A percentile compares a stretch with the other conserved stretches of the same genome.
Conservation (phyloP, 2,888 invertebrate genomes). For the Mythimna lalbum region DNA sequence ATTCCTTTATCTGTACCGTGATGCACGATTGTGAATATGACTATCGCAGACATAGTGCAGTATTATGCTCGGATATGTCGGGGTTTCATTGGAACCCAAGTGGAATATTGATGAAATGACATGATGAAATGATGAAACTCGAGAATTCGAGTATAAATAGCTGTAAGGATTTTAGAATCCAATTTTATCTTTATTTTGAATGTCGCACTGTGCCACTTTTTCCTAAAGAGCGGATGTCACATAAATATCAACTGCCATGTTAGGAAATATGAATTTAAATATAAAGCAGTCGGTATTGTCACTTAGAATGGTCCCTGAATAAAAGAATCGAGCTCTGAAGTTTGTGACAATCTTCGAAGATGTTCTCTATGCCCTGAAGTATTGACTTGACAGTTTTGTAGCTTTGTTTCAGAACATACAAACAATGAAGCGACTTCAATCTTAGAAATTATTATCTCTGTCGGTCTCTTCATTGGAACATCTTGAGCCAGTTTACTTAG, state of each 20-base stretch:
- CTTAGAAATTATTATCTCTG: constrained; percentile 2
- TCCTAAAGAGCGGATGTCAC: neutral
- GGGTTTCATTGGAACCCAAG: too few species aligned
- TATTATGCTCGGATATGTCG: constrained; percentile 7
- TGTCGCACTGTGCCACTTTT: neutral
- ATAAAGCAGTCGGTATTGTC: neutral
- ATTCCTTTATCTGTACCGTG: constrained; percentile 18
- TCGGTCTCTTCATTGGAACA: constrained; percentile 9
- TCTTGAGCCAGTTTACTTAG: constrained; percentile 10
- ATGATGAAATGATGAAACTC: too few species aligned
- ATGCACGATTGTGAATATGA: constrained; percentile 16
- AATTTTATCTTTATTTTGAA: neutral
- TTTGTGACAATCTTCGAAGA: constrained; percentile 21
- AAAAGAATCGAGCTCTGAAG: constrained; percentile 12
- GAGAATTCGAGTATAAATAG: neutral
- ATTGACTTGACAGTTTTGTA: constrained; percentile 16
- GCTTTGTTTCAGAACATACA: neutral
- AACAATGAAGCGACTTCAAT: neutral
- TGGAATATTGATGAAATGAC: neutral
- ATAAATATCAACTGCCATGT: constrained; percentile 8
- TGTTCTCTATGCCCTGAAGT: neutral
- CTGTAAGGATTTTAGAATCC: neutral
- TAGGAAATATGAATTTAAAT: constrained; percentile 15
- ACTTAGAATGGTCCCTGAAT: neutral
- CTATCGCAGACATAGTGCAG: constrained; percentile 9